Base-by-base conservation (phyloP, 2,113 vertebrate species). In the Pedionomus torquatus region DNA sequence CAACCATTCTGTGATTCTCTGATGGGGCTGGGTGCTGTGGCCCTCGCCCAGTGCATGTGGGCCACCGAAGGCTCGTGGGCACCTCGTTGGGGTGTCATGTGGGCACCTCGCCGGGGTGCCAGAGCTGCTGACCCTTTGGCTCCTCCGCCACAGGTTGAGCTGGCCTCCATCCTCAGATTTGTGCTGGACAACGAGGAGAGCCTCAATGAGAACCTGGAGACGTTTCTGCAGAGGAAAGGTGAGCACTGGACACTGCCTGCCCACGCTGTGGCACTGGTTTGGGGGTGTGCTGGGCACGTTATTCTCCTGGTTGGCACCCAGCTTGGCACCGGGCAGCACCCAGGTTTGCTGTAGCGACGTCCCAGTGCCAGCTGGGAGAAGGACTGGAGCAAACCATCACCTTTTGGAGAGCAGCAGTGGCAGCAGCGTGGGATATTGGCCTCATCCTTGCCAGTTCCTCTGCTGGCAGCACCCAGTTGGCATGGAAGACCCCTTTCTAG, bases 111-210 rank as follows among this genome's bases (percentile, higher is more conserved):
- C 23, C 7, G 49, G 49, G 49, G 49, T 8, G 13, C 25, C 49
- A 52, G 30, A 66, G 58, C 35, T 8, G 16, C 33, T 91, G 13
- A 90, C 10, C 35, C 61, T 2, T 0, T 0, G 83, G 51, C 57
- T 71, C 57, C 64, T 87, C 46, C 51, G 18, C 55, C 11, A 18
- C 93, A 99, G 99, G 87, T 97, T 11, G 98, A 99, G 94, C 97
- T 99, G 74, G 99, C 98, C 3, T 83, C 96, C 7, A 98, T 98
- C 91, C 98, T 97, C 68, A 98, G 95, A 28, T 99, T 98, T 43
- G 98, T 99, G 71, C 96, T 99, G 94, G 98, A 99, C 83, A 98
- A 98, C 0, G 98, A 98, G 23, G 98, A 98, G 58, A 98, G 97
- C 66, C 95, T 99, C 55, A 97, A 94, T 25, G 97, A 98, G 52